Base-by-base conservation (phyloP, 2,113 vertebrate genomes). In the Lepisosteus oculatus region DNA sequence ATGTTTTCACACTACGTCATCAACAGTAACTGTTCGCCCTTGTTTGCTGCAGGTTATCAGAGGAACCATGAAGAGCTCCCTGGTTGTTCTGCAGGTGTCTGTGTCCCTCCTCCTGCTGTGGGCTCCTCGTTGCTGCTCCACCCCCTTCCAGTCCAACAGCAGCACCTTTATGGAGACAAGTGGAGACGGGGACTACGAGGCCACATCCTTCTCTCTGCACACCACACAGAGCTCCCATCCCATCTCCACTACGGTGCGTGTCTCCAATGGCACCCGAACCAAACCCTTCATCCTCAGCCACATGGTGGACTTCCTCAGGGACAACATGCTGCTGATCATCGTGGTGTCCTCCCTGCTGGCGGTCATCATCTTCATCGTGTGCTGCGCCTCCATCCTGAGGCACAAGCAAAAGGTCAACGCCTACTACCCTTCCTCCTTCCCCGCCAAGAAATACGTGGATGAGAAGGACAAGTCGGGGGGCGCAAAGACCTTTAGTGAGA, bases 391-490 rank as follows among this genome's bases (percentile, higher is more conserved):
- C 64, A 90, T 97, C 11, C 94, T 97, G 74, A 92, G 92, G 76
- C 97, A 97, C 74, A 96, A 93, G 74, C 95, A 94, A 80, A 97
- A 98, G 71, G 93, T 95, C 3, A 95, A 95, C 0, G 95, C 96
- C 57, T 97, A 97, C 78, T 98, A 98, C 69, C 94, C 95, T 0
- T 94, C 94, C 0, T 94, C 95, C 8, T 99, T 95, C 13, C 93
- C 92, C 0, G 88, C 92, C 56, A 91, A 92, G 90, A 98, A 95
- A 78, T 89, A 95, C 0, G 84, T 86, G 69, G 91, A 94, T 4
- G 86, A 93, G 72, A 85, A 87, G 42, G 85, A 92, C 17, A 93
- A 93, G 77, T 81, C 67, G 0, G 88, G 89, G 0, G 89, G 88
- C 0, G 15, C 68, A 17, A 90, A 85, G 13, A 82, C 76, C 5